Base-by-base conservation (phyloP, 2,113 vertebrate species). In the Nycticorax nycticorax region DNA sequence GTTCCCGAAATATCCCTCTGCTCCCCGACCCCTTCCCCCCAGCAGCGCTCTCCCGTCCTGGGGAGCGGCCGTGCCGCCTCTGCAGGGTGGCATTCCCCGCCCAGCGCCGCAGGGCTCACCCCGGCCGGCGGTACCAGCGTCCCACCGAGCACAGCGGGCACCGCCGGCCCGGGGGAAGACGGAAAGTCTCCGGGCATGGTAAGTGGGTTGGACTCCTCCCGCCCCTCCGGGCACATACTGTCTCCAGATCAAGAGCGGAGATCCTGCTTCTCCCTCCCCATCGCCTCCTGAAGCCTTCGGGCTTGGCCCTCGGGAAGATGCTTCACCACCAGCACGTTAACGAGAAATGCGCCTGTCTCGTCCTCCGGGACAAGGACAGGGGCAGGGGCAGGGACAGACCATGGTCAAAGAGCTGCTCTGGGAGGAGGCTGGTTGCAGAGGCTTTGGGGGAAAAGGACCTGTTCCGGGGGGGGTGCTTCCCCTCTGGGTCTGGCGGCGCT, bases 91-190 rank as follows among this genome's bases (percentile, higher is more conserved):
- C 20, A 59, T 3, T 26, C 2, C 1, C 20, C 28, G 22, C 19
- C 35, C 8, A 3, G 19, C 3, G 45, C 48, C 26, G 48, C 5
- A 4, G 56, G 45, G 26, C 15, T 84, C 32, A 2, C 5, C 20
- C n/a, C 4, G 4, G 45, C 74, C 56, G 4, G 10, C 2, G 4
- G 27, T 10, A 7, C 16, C 23, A 1, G 3, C 4, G 9, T 24
- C 52, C 4, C 8, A 41, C 73, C 15, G 48, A 33, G 43, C n/a
- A n/a, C 24, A 89, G 13, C 3, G 8, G 39, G 32, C 41, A 53
- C 28, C 3, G 10, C 8, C 14, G 7, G 18, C 22, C 26, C 50
- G 4, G 50, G 37, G 43, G 12, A 43, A 68, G 15, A 4, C 10
- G 6, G 4, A 56, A 10, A 26, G 14, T 5, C 32, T 32, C 4